Conservation (phyloP, 2,797 vertebrate genomes). For the Peromyscus eremicus region DNA sequence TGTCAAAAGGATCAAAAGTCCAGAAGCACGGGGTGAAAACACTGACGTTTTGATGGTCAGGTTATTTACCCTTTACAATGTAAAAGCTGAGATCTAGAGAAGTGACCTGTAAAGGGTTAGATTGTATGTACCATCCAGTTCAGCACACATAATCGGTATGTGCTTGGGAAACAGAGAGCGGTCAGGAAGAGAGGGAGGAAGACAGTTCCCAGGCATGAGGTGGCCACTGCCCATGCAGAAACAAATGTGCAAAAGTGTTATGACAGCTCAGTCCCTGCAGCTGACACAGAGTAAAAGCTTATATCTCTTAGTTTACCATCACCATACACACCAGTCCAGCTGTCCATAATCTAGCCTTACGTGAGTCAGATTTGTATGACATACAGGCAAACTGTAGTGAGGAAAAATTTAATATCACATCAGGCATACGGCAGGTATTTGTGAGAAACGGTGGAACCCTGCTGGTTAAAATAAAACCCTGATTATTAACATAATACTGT, state of each 20-base stretch:
- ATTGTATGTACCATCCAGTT: neutral
- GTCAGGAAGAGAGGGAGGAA: too few species aligned
- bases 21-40: neutral
- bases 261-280: neutral
- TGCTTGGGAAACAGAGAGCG: neutral
- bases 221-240: neutral
- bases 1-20: neutral
- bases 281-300: neutral
- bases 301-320: neutral
- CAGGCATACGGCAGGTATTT: neutral
- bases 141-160: neutral
- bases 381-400: neutral
- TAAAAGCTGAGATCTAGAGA: neutral
- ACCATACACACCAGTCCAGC: neutral
- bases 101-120: neutral
- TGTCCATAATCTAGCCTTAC: slow-evolving; percentile 13
- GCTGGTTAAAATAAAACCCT: slow-evolving; percentile 35
- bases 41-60: neutral
- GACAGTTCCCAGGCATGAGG: neutral
- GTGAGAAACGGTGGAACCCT: neutral
- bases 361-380: slow-evolving; percentile 28
- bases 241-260: neutral
- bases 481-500: neutral
- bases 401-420: neutral
- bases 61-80: neutral